These are phyloP conservation scores for Cylindroiulus punctatus DNA, from an alignment of 2,888 invertebrate genomes.

Conservation along the genomic window DNA sequence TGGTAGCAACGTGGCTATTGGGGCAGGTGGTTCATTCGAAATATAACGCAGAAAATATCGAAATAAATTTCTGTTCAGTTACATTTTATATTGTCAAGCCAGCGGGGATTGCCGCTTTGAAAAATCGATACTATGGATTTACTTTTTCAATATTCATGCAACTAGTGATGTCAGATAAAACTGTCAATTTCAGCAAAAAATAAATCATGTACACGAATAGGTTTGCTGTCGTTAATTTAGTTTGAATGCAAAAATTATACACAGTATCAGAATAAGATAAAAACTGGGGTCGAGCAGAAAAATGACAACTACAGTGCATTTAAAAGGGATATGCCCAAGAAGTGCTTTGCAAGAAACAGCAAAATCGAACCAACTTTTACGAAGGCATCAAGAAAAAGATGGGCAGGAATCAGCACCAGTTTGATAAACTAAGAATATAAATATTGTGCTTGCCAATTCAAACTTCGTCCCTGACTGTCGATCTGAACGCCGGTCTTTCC, in stretches of 20 bases:
- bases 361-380: not conserved
- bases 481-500: conserved; percentile 13
- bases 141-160: not conserved
- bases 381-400: not conserved
- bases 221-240: not conserved
- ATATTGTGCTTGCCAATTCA: not conserved
- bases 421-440: not conserved
- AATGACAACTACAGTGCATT: no score
- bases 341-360: not conserved
- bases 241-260: not conserved
- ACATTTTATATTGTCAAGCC: no score
- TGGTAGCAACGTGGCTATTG: conserved; percentile 58
- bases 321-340: not conserved
- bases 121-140: no score
- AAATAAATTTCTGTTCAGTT: not conserved
- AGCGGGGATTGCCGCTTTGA: no score
- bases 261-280: not conserved
- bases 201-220: not conserved
- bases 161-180: not conserved
- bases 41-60: conserved; percentile 16
- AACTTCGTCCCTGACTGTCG: not conserved
- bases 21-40: conserved; percentile 55
- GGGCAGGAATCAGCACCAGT: not conserved
- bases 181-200: not conserved
- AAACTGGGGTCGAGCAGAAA: no score